These are phyloP conservation scores for Anagrus nilaparvatae DNA, from an alignment of 1,140 invertebrate species.

Conservation along the genomic window DNA sequence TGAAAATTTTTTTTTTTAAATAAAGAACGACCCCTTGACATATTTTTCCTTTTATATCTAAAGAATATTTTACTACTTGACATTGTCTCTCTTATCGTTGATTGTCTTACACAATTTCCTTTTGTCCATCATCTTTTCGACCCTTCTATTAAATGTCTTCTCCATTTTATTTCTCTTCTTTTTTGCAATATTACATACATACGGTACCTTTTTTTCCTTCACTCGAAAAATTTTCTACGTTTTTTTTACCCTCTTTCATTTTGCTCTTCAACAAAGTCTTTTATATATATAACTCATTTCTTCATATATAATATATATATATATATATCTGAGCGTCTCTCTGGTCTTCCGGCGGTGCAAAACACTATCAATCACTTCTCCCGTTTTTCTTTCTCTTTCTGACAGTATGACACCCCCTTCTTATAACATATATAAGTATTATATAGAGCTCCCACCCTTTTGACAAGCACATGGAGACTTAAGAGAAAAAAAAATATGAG, in stretches of 20 bases:
- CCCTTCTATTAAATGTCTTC: slow-evolving; percentile 17
- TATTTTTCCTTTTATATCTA: too few relatives aligned
- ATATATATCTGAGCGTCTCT: neutral
- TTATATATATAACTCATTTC: too few relatives aligned
- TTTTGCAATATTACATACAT: slow-evolving; percentile 17
- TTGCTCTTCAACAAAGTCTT: too few relatives aligned
- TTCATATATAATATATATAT: neutral
- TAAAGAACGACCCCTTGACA: too few relatives aligned
- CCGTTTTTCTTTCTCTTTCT: slow-evolving; percentile 29
- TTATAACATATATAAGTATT: too few relatives aligned
- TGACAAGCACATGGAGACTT: too few relatives aligned
- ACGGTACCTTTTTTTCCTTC: slow-evolving; percentile 16
- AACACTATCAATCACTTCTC: slow-evolving; percentile 44
- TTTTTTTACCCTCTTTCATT: slow-evolving; percentile 22
- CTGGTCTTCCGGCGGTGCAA: slow-evolving; percentile 37
- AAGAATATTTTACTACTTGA: too few relatives aligned
- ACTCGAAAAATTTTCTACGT: slow-evolving; percentile 4
- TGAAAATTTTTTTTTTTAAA: too few relatives aligned
- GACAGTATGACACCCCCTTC: slow-evolving; percentile 39
- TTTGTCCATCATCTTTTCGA: slow-evolving; percentile 13
- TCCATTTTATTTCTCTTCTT: slow-evolving; percentile 15
- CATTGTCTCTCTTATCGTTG: slow-evolving; percentile 34
- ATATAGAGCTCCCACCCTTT: too few relatives aligned
- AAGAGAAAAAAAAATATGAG: too few relatives aligned
- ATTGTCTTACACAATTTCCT: slow-evolving; percentile 19